Base-by-base conservation (phyloP, 2,888 invertebrate species). In the Dryobota labecula region DNA sequence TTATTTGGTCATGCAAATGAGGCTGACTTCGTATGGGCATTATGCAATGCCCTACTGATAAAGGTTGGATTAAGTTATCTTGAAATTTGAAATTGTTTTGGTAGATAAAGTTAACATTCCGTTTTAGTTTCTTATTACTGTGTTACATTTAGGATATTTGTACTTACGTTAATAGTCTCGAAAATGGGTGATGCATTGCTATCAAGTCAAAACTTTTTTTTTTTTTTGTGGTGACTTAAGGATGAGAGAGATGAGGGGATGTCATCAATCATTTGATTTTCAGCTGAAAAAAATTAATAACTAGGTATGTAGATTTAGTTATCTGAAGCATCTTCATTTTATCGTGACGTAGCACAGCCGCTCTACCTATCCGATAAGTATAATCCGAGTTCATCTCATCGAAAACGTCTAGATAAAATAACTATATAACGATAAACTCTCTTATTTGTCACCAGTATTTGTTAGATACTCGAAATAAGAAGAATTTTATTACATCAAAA, bases 361-460 rank as follows among this genome's bases (percentile, higher is more conserved):
- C 86, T 89, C 80, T 73, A 86, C 75, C 82, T 78, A 76, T 58
- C 77, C 63, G 84, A 87, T 89, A 86, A 82, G 53, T 67, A 62
- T 80, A 73, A 83, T 86, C 85, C 70, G 72, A 84, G 86, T 85
- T 81, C 84, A 84, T 85, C 84, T 84, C 83, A 81, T 87, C 86
- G 70, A 84, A 89, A 87, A 86, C 64, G 87, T 90, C 88, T n/a
- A 89, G 92, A 92, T 92, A 91, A 90, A 87, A 81, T 75, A 82
- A 74, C 82, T 87, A 79, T 88, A 86, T 86, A 87, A 86, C 80
- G 73, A 77, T 64, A 64, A 70, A 76, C 58, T 72, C 58, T 57
- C 51, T 51, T 54, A 56, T 65, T 70, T 81, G 53, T 27, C 65
- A 66, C 20, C 67, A 84, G 82, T 82, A 70, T 82, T 77, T 70